These are phyloP conservation scores for Bagarius yarrelli DNA, from an alignment of 2,113 vertebrate species.

Conservation along the genomic window DNA sequence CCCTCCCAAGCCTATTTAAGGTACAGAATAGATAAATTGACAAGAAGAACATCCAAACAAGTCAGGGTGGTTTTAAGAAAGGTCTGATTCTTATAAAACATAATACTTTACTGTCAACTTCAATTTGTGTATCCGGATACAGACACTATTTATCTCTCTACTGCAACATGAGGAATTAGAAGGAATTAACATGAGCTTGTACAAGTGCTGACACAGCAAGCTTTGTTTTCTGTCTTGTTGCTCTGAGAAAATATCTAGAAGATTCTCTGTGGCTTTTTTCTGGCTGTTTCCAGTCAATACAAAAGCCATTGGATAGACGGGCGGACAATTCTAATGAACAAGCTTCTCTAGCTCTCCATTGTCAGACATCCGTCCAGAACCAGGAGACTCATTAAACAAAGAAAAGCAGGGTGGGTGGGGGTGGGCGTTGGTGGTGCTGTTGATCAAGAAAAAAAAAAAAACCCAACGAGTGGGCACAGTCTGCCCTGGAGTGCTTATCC, in stretches of 20 bases:
- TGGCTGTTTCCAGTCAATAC: background rate
- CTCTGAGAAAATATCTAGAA: constrained; percentile 23
- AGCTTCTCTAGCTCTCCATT: constrained; percentile 18
- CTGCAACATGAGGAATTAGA: constrained; percentile 10
- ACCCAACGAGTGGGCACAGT: background rate
- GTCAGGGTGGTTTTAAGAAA: background rate
- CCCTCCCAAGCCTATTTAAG: constrained; percentile 41
- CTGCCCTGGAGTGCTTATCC: constrained; percentile 23
- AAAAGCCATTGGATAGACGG: background rate
- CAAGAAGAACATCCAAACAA: background rate
- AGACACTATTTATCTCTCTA: background rate
- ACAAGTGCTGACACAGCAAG: background rate
- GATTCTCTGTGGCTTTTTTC: constrained; percentile 25
- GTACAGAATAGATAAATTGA: constrained; percentile 42
- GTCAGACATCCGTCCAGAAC: constrained; percentile 21
- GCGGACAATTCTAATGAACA: constrained; percentile 25
- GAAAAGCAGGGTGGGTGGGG: too few relatives aligned
- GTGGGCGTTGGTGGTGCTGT: too few relatives aligned
- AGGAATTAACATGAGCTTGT: background rate
- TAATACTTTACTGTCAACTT: background rate
- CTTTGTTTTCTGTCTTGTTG: constrained; percentile 23
- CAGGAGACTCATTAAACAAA: constrained; percentile 37
- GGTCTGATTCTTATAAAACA: background rate
- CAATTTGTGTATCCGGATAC: background rate
- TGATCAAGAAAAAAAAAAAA: background rate